A percentile compares a stretch with the other conserved stretches of the same genome.
phyloP scores from a whole-genome alignment of 2,797 vertebrate genomes.

The Sebastes goodei region DNA sequence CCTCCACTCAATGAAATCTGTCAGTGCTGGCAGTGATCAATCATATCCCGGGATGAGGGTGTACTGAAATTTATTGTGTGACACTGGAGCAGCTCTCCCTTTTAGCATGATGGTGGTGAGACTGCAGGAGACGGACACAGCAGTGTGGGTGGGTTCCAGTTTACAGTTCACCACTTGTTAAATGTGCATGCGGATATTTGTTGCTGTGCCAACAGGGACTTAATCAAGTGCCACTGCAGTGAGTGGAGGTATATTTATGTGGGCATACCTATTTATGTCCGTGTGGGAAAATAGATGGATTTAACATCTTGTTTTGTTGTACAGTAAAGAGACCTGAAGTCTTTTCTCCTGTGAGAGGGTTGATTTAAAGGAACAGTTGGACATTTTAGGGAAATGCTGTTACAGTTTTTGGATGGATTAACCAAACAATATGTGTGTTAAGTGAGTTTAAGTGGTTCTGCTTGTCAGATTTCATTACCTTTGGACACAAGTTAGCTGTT shows the following conservation, averaged over 20 bases:
- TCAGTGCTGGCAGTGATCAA: constrained; percentile 42
- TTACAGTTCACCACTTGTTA: constrained; percentile 36
- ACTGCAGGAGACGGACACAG: background rate
- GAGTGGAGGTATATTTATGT: constrained; percentile 42
- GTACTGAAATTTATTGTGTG: constrained; percentile 49
- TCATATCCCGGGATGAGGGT: constrained; percentile 21
- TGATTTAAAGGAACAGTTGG: constrained; percentile 20
- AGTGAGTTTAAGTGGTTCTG: background rate
- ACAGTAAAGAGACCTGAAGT: constrained; percentile 24
- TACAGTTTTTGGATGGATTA: background rate
- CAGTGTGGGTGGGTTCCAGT: background rate
- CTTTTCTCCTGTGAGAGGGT: background rate
- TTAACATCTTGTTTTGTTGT: constrained; percentile 31
- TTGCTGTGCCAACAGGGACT: constrained; percentile 51
- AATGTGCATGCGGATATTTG: constrained; percentile 43
- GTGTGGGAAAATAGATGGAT: constrained; percentile 24
- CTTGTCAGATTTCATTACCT: background rate
- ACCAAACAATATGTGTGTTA: background rate
- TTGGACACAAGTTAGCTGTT: background rate
- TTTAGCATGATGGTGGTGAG: constrained; percentile 5
- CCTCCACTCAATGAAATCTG: constrained; percentile 47
- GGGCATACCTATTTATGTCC: constrained; percentile 34
- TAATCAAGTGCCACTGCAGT: constrained; percentile 40
- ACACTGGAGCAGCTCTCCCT: constrained; percentile 10
- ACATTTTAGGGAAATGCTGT: background rate